Percentiles rank a stretch among this genome's conserved stretches.
Evolutionary conservation across 1,140 invertebrate genomes (phyloP).

Genomic region (Lycorma delicatula): DNA sequence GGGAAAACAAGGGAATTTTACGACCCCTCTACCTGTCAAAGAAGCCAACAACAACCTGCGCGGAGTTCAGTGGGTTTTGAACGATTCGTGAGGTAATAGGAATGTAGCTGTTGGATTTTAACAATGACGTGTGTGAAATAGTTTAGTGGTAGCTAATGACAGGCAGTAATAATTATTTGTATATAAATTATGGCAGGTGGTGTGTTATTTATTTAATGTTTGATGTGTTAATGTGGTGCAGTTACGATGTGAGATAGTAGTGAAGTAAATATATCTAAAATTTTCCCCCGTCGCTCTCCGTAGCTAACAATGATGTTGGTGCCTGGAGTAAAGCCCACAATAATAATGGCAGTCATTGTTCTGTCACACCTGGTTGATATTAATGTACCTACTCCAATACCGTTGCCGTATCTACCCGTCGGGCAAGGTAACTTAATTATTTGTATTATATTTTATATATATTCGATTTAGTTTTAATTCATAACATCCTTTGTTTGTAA

Average conservation of each 20-base stretch:
- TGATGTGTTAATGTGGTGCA: neutral
- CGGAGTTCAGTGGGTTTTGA: too few relatives aligned
- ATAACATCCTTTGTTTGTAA: too few relatives aligned
- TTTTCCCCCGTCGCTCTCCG: neutral
- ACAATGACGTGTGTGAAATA: neutral
- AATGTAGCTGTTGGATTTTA: too few relatives aligned
- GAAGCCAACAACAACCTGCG: too few relatives aligned
- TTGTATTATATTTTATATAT: too few relatives aligned
- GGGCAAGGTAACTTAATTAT: too few relatives aligned
- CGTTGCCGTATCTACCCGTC: too few relatives aligned
- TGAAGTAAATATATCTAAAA: neutral
- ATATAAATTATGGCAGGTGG: neutral
- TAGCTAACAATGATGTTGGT: too few relatives aligned
- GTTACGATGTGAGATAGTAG: conserved; percentile 6
- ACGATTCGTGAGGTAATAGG: too few relatives aligned
- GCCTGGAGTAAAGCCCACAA: neutral
- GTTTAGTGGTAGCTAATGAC: neutral
- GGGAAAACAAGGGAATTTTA: too few relatives aligned
- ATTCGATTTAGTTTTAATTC: too few relatives aligned
- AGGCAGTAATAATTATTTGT: conserved; percentile 1
- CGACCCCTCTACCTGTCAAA: too few relatives aligned
- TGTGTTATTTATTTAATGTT: neutral
- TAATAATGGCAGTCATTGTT: neutral
- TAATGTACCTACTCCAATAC: neutral
- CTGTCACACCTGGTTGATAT: neutral